Evolutionary conservation across 23 tunicate genomes (phyloP).

Genomic region (Ciona savignyi): DNA sequence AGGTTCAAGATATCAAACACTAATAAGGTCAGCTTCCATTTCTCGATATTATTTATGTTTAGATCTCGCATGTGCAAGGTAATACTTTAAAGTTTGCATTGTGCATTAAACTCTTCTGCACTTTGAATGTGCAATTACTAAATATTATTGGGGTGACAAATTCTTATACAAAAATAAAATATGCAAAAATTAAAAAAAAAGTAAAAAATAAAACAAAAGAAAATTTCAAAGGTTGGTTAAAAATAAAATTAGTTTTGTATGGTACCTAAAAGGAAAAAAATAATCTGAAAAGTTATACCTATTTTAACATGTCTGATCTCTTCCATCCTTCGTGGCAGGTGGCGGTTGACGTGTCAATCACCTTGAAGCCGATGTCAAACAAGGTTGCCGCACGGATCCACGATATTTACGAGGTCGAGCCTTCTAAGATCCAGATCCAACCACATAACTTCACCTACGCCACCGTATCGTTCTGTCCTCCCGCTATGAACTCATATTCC

Average conservation of each 20-base stretch:
- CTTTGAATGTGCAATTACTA: not conserved
- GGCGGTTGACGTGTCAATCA: slow-evolving; percentile 62
- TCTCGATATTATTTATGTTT: not conserved
- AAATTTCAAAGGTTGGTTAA: not conserved
- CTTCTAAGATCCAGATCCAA: slow-evolving; percentile 67
- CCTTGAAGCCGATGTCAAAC: slow-evolving; percentile 71
- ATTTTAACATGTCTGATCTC: no score
- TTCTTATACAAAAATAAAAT: not conserved
- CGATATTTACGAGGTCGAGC: slow-evolving; percentile 85
- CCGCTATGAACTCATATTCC: slow-evolving; percentile 75
- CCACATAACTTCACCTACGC: slow-evolving; percentile 75
- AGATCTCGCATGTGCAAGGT: not conserved
- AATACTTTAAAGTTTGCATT: not conserved
- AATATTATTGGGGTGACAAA: not conserved
- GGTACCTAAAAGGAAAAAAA: no score
- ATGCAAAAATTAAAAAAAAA: not conserved
- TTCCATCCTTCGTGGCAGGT: no score
- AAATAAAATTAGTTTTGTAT: no score
- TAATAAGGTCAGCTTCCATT: slow-evolving; percentile 41
- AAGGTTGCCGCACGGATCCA: slow-evolving; percentile 77
- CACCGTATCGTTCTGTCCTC: slow-evolving; percentile 79
- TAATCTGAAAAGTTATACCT: no score
- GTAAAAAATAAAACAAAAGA: not conserved
- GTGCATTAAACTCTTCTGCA: not conserved
- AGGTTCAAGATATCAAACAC: slow-evolving; percentile 79